phyloP scores from a whole-genome alignment of 2,797 vertebrate species.

The Anableps anableps region DNA sequence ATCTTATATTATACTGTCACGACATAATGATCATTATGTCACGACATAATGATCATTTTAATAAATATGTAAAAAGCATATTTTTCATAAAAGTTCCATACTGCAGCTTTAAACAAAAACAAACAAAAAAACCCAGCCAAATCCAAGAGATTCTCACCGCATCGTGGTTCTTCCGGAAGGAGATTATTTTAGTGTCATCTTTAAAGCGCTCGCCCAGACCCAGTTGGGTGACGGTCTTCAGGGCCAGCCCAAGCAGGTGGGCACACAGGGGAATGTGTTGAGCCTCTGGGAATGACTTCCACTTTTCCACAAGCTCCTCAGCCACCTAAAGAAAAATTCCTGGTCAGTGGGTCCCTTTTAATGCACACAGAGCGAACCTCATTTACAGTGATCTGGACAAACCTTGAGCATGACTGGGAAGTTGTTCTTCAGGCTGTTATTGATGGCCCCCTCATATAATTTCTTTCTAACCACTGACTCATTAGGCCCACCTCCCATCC shows the following conservation, averaged over 20 bases:
- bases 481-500: conserved; percentile 73
- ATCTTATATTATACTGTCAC: too few species aligned
- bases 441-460: conserved; percentile 87
- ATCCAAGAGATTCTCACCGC: conserved; percentile 80
- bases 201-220: conserved; percentile 90
- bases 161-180: conserved; percentile 93
- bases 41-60: too few species aligned
- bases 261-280: conserved; percentile 94
- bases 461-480: conserved; percentile 88
- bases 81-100: too few species aligned
- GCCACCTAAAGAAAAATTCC: conserved; percentile 80
- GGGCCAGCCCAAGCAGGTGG: conserved; percentile 91
- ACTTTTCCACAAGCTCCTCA: conserved; percentile 91
- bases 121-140: not conserved
- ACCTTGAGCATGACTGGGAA: conserved; percentile 90
- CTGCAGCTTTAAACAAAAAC: too few species aligned
- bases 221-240: conserved; percentile 92
- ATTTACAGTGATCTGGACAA: not conserved
- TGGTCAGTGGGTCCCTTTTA: not conserved
- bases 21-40: too few species aligned
- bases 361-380: not conserved
- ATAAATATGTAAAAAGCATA: too few species aligned
- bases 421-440: conserved; percentile 86
- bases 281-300: conserved; percentile 87
- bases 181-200: conserved; percentile 87